Evolutionary conservation across 1,140 invertebrate species (phyloP).

Genomic region (Galleria mellonella): DNA sequence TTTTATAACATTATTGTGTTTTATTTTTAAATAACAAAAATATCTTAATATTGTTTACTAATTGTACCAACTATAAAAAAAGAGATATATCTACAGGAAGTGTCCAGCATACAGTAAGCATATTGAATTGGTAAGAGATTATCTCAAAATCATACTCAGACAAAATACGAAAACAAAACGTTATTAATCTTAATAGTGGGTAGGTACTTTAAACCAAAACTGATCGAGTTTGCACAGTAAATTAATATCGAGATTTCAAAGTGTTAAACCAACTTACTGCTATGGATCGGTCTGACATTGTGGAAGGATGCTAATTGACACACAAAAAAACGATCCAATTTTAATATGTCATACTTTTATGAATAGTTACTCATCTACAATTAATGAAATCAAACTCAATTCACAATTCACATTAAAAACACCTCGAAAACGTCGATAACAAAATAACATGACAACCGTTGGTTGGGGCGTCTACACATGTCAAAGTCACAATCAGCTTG

Average conservation of each 20-base stretch:
- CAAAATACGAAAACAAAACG: no score
- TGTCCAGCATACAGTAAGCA: no score
- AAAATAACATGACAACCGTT: conserved; percentile 42
- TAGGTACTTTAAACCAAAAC: neutral
- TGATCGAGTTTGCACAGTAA: conserved; percentile 21
- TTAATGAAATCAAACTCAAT: neutral
- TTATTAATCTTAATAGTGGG: neutral
- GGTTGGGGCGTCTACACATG: conserved; percentile 29
- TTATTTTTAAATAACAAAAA: no score
- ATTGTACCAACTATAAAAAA: no score
- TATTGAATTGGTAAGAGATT: neutral
- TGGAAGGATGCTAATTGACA: neutral
- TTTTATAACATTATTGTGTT: no score
- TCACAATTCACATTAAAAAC: neutral
- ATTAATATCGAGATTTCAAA: conserved; percentile 18
- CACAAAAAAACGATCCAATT: neutral
- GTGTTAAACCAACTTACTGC: conserved; percentile 32
- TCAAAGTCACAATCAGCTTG: no score
- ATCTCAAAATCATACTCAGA: no score
- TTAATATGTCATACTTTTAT: neutral
- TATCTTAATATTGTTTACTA: no score
- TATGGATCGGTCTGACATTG: conserved; percentile 48
- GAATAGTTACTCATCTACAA: conserved; percentile 9
- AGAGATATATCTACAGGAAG: no score
- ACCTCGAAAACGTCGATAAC: conserved; percentile 21